phyloP scores from a whole-genome alignment of 1,140 invertebrate species.

The Batillaria attramentaria region DNA sequence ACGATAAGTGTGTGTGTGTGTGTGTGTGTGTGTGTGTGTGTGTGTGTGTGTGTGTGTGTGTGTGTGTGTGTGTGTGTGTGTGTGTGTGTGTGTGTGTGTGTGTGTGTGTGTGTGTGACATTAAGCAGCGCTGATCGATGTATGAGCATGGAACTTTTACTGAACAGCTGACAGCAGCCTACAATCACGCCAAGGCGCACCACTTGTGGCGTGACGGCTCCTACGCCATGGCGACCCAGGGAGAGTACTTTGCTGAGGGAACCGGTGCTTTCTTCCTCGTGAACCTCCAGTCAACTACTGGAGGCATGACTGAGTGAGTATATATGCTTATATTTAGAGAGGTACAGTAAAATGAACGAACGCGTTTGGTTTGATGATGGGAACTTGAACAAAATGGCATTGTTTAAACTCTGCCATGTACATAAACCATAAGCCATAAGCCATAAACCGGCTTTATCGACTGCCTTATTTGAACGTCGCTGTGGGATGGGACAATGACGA shows the following conservation, averaged over 20 bases:
- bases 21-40: too few species aligned
- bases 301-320: conserved; percentile 46
- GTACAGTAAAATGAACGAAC: not conserved
- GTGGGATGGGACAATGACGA: not conserved
- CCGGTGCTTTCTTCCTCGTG: conserved; percentile 45
- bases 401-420: not conserved
- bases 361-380: too few species aligned
- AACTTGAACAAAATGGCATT: not conserved
- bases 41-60: too few species aligned
- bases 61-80: too few species aligned
- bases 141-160: too few species aligned
- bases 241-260: conserved; percentile 52
- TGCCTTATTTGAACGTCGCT: not conserved
- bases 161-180: conserved; percentile 44
- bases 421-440: not conserved
- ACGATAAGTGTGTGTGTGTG: too few species aligned
- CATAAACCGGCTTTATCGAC: not conserved
- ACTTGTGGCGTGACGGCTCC: conserved; percentile 38
- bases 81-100: too few species aligned
- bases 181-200: conserved; percentile 37
- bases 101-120: too few species aligned
- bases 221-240: conserved; percentile 50
- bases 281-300: conserved; percentile 28
- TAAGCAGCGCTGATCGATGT: too few species aligned
- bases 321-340: not conserved